Conservation (phyloP, 2,797 vertebrate genomes). For the Martes flavigula region DNA sequence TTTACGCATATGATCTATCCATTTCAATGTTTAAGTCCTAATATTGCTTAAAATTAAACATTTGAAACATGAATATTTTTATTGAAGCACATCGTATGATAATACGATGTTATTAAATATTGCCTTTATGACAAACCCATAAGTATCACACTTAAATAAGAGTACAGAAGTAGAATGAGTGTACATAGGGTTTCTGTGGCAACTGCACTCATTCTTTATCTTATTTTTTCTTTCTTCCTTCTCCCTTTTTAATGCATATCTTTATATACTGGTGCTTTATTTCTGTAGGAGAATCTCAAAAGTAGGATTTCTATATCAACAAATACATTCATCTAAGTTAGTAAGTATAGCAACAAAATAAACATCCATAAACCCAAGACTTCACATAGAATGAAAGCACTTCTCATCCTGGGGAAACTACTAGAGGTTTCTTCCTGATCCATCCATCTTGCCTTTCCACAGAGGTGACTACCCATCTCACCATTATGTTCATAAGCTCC, state of each 20-base stretch:
- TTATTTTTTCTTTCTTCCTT: not conserved
- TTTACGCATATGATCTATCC: not conserved
- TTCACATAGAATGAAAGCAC: not conserved
- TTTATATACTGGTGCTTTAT: not conserved
- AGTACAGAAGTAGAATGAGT: not conserved
- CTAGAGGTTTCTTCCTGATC: not conserved
- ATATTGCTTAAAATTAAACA: not conserved
- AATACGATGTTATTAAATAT: not conserved
- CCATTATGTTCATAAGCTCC: not conserved
- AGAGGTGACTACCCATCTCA: not conserved
- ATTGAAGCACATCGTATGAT: not conserved
- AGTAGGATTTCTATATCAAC: not conserved
- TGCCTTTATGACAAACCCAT: not conserved
- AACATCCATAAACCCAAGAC: not conserved
- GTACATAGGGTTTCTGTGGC: not conserved
- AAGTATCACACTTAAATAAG: not conserved
- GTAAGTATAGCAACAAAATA: not conserved
- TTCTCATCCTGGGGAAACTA: not conserved
- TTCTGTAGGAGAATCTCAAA: not conserved
- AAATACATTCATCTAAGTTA: not conserved
- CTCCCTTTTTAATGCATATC: not conserved
- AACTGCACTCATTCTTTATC: not conserved
- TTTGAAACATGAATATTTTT: not conserved
- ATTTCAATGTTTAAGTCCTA: not conserved
- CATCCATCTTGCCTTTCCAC: not conserved